These are phyloP conservation scores for Paralvinella palmiformis DNA, from an alignment of 1,140 invertebrate genomes.

Conservation along the genomic window DNA sequence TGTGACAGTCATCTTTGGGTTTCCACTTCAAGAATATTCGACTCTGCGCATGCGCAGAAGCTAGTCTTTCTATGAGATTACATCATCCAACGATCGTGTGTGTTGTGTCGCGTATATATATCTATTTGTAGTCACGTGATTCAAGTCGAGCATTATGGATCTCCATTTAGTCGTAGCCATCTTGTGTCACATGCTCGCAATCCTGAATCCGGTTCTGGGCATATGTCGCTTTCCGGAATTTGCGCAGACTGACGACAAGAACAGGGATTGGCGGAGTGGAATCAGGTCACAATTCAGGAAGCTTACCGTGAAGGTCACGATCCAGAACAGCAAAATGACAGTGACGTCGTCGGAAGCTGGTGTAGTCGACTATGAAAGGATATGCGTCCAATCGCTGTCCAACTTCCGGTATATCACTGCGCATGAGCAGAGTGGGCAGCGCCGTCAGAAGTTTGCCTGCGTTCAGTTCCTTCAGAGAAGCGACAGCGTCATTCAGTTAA, in stretches of 20 bases:
- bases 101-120: too few species aligned
- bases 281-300: background rate
- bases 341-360: background rate
- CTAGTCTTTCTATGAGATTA: too few species aligned
- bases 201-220: too few species aligned
- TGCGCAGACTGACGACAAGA: background rate
- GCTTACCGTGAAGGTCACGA: conserved; percentile 1
- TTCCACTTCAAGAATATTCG: too few species aligned
- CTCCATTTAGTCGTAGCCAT: too few species aligned
- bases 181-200: too few species aligned
- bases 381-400: background rate
- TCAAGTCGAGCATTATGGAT: too few species aligned
- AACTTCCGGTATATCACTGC: background rate
- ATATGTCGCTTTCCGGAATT: background rate
- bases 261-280: background rate
- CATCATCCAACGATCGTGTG: too few species aligned
- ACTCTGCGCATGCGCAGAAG: too few species aligned
- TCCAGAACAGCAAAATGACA: background rate
- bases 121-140: too few species aligned
- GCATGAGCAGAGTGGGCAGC: background rate
- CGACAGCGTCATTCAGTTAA: conserved; percentile 1
- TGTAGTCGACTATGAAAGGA: background rate
- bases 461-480: conserved; percentile 3
- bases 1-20: too few species aligned
- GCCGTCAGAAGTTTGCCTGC: background rate